These are phyloP conservation scores for Andrena bucephala DNA, from an alignment of 2,888 invertebrate species.

Conservation along the genomic window DNA sequence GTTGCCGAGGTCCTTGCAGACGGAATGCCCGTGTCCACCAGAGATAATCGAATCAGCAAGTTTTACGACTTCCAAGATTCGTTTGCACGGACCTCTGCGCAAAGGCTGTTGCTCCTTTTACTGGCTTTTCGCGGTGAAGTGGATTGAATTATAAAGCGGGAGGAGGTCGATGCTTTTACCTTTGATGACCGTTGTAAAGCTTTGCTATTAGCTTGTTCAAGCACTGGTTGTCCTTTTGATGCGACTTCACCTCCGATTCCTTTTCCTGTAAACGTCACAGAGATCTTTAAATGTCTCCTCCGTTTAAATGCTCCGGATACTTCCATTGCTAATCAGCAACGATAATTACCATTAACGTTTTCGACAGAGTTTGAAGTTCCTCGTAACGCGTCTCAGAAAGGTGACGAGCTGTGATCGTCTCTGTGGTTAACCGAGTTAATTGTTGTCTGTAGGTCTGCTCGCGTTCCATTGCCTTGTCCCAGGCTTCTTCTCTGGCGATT, in stretches of 20 bases:
- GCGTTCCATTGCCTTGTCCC: constrained; percentile 76
- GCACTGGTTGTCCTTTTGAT: constrained; percentile 69
- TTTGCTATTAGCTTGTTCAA: constrained; percentile 70
- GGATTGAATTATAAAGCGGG: neutral
- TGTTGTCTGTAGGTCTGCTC: constrained; percentile 79
- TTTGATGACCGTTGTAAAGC: constrained; percentile 64
- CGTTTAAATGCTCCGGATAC: neutral
- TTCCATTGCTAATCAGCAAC: neutral
- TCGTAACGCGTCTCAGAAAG: constrained; percentile 76
- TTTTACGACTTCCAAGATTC: neutral
- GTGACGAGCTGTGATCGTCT: constrained; percentile 77
- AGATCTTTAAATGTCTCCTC: neutral
- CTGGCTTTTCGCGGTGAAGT: neutral
- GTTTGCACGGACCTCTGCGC: neutral
- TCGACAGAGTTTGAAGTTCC: constrained; percentile 71
- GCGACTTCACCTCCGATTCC: constrained; percentile 70
- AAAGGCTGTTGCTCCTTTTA: neutral
- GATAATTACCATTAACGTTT: constrained; percentile 36
- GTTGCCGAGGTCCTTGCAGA: neutral
- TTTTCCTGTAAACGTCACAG: constrained; percentile 63
- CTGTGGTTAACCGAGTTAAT: constrained; percentile 77
- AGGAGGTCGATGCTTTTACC: constrained; percentile 52
- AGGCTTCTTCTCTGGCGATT: constrained; percentile 75
- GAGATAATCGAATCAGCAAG: neutral
- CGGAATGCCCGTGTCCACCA: neutral